Percentiles rank a stretch among this genome's conserved stretches.
These are phyloP conservation scores for Malurus splendens DNA, from an alignment of 2,797 vertebrate species.

Conservation along the genomic window DNA sequence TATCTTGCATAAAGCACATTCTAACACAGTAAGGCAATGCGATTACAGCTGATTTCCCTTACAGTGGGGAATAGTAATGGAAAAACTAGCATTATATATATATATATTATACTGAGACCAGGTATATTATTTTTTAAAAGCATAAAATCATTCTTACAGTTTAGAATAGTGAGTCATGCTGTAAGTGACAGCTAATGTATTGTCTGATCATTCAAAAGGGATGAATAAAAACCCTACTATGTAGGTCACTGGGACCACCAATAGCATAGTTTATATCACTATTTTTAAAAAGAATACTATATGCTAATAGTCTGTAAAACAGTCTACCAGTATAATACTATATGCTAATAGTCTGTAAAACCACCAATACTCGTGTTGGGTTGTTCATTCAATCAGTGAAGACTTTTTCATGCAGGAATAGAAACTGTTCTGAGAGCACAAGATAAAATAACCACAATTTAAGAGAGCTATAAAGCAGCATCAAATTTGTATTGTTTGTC, in stretches of 20 bases:
- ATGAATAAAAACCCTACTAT: not conserved
- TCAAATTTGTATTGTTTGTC: not conserved
- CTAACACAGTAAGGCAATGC: not conserved
- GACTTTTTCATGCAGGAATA: not conserved
- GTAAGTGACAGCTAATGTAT: not conserved
- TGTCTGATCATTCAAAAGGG: not conserved
- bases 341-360: not conserved
- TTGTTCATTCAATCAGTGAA: not conserved
- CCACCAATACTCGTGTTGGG: not conserved
- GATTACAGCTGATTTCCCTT: not conserved
- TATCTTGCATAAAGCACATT: not conserved
- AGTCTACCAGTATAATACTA: not conserved
- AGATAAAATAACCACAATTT: not conserved
- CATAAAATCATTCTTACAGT: not conserved
- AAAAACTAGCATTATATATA: not conserved
- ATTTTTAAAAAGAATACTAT: not conserved
- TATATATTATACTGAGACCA: not conserved
- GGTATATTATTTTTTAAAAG: not conserved
- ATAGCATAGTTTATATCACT: not conserved
- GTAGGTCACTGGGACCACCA: not conserved
- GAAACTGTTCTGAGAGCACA: not conserved
- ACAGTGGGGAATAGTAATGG: not conserved
- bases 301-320: not conserved
- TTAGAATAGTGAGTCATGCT: not conserved
- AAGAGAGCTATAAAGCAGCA: not conserved